Percentiles rank a stretch among this genome's conserved stretches.
phyloP scores from a whole-genome alignment of 2,113 vertebrate genomes.

The Mus musculus region GRCm39 chr17:46223001-46223500 shows the following conservation, averaged over 20 bases:
- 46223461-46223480: conserved; percentile 16
- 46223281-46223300: conserved; percentile 73
- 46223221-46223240: conserved; percentile 26
- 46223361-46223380: conserved; percentile 78
- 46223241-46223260: conserved; percentile 67
- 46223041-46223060: neutral
- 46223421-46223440: conserved; percentile 65
- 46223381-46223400: conserved; percentile 81
- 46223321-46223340: conserved; percentile 69
- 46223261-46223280: conserved; percentile 5
- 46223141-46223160: too few relatives aligned
- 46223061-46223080: neutral
- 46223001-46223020: conserved; percentile 7
- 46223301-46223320: conserved; percentile 80
- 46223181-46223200: neutral
- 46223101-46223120: neutral
- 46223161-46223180: neutral
- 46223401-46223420: conserved; percentile 77
- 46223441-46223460: conserved; percentile 21
- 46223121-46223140: neutral
- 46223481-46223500: conserved; percentile 40
- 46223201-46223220: neutral
- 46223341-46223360: conserved; percentile 80
- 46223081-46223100: neutral
- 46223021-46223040: neutral